Evolutionary conservation across 2,113 vertebrate genomes (phyloP), one percentile per base, ranked within the genome.

Genomic region (Onychostoma macrolepis): DNA sequence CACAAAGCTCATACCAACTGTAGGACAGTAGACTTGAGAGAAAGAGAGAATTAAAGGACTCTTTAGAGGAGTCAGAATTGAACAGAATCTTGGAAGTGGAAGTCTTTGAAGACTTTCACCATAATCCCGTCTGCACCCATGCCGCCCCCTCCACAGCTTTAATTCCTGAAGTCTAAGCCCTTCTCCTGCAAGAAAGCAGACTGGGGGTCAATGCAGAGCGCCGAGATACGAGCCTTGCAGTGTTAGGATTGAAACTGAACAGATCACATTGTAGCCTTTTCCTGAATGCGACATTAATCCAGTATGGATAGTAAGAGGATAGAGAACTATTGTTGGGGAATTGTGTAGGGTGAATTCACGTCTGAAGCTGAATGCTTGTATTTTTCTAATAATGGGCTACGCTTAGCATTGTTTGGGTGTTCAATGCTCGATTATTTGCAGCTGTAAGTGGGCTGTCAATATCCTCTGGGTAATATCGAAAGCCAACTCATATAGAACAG

Each of bases 41-140:
- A 87, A 79, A 85, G 77, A 24, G 26, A 63, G 69, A 83, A 86
- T 86, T 50, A 88, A 79, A 84, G 9, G 11, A 12, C 67, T 24
- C 50, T 84, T 79, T 67, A 53, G 3, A 53, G 26, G 2, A 6
- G 77, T 90, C 80, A 90, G 90, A 91, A 91, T 89, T 85, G 83
- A 83, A 85, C 89, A 48, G 89, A 91, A 89, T 88, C 89, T 38
- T 89, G 21, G 48, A 77, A 91, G 86, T 89, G 87, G 84, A 89
- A 86, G 87, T 92, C 94, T 95, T 94, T 93, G 94, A 94, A 93
- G 93, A 92, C 89, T 93, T 92, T 71, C 87, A 87, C 76, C 43
- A 91, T 94, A 95, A 95, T 94, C 93, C 93, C 86, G 84, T 90
- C 91, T 90, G 89, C 91, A 90, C 89, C 91, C 88, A 84, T 48